Base-by-base conservation (phyloP, 1,140 invertebrate species). In the Drosophila sechellia region DNA sequence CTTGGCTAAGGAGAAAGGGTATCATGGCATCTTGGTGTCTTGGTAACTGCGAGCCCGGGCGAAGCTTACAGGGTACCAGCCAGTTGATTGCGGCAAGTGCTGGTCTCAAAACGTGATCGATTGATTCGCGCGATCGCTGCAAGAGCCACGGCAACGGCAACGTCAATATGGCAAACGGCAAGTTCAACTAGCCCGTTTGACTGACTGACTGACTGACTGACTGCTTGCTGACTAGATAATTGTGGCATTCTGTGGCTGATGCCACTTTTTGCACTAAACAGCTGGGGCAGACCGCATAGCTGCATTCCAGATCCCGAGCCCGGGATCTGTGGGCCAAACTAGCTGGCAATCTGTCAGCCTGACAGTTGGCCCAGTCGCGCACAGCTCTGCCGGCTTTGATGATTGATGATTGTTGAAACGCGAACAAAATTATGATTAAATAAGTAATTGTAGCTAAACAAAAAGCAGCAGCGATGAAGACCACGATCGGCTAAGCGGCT, bases 191-290 rank as follows among this genome's bases (percentile, higher is more conserved):
- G 90, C 79, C 46, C 84, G 83, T 79, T 89, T 86, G 83, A 86
- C 90, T 91, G 84, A 91, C 87, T 90, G 80, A 81, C 79, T 86
- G 81, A 91, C 89, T 90, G 80, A 81, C 78, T 86, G 81, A 90
- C 89, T 91, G 84, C 89, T 89, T 91, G 84, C 69, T 91, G 90
- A 91, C 84, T 91, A 91, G 90, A 91, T 91, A 91, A 91, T 91
- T 91, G 89, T 90, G 83, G 84, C 84, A 73, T 89, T 89, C 84
- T 53, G 84, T 79, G 49, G 77, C 49, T 83, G 83, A 81, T 74
- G 83, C 83, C 78, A 77, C 80, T 84, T 74, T 81, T 81, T 83
- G 70, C 79, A 59, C 84, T 83, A 81, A 81, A 87, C 81, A 86
- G 83, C 81, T 80, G 81, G 61, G 68, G 76, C 79, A 77, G 76